These are phyloP conservation scores for Salarias fasciatus DNA, from an alignment of 2,797 vertebrate genomes.

Conservation along the genomic window DNA sequence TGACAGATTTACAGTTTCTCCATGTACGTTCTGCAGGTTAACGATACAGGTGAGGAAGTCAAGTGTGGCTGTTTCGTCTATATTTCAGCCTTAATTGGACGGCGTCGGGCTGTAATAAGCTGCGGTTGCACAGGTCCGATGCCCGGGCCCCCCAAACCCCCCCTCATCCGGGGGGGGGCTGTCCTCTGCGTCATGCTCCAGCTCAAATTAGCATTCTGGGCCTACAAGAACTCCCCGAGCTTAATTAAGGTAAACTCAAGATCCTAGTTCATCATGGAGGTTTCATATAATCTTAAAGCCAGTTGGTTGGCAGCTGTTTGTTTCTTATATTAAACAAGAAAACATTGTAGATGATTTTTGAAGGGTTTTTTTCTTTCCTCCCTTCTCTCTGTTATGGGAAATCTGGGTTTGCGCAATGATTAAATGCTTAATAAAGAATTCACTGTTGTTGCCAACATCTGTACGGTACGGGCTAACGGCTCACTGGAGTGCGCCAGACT, in stretches of 20 bases:
- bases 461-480: slow-evolving; percentile 97
- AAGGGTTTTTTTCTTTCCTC: slow-evolving; percentile 68
- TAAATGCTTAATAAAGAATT: slow-evolving; percentile 95
- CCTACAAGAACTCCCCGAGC: slow-evolving; percentile 74
- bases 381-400: slow-evolving; percentile 81
- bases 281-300: slow-evolving; percentile 84
- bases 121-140: slow-evolving; percentile 71
- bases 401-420: slow-evolving; percentile 86
- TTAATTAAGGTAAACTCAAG: slow-evolving; percentile 86
- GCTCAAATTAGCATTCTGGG: slow-evolving; percentile 83
- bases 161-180: slow-evolving; percentile 34
- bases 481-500: slow-evolving; percentile 98
- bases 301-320: slow-evolving; percentile 84
- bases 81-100: slow-evolving; percentile 69
- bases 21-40: slow-evolving; percentile 45
- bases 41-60: slow-evolving; percentile 39
- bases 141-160: slow-evolving; percentile 61
- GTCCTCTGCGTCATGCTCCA: slow-evolving; percentile 69
- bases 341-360: slow-evolving; percentile 84
- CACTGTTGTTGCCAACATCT: slow-evolving; percentile 98
- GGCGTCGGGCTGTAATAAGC: slow-evolving; percentile 63
- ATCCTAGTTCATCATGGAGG: slow-evolving; percentile 79
- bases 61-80: slow-evolving; percentile 35
- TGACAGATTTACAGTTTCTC: too few species aligned
- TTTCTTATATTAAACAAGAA: slow-evolving; percentile 86